A percentile compares a stretch with the other conserved stretches of the same genome.
phyloP scores from a whole-genome alignment of 2,113 vertebrate species.

The Alaudala cheleensis region DNA sequence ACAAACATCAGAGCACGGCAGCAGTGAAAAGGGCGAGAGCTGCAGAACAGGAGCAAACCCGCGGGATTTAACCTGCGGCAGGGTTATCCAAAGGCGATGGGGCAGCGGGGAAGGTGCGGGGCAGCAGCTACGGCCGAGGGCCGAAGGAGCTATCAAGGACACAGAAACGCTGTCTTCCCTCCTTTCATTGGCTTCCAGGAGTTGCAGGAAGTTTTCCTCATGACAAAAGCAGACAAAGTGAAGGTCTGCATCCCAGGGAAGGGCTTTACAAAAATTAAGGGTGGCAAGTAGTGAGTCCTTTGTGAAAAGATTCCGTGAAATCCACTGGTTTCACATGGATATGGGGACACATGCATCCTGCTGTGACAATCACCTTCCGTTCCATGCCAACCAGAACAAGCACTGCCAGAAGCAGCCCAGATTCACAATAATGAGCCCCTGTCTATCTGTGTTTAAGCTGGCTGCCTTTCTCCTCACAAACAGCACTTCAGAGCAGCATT shows the following conservation, averaged over 20 bases:
- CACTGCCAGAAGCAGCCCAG: neutral
- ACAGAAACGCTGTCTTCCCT: neutral
- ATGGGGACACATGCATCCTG: accelerated
- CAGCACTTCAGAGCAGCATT: neutral
- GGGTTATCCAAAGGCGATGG: neutral
- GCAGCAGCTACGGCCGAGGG: neutral
- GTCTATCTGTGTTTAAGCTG: neutral
- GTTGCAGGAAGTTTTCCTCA: neutral
- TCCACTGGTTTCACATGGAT: neutral
- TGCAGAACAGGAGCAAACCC: neutral
- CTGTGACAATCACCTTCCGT: neutral
- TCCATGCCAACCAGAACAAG: neutral
- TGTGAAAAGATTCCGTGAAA: neutral
- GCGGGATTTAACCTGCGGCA: accelerated
- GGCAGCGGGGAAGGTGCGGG: neutral
- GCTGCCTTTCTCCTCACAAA: neutral
- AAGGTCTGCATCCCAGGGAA: accelerated
- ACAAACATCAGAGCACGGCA: no score
- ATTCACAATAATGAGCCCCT: neutral
- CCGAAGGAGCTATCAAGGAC: neutral
- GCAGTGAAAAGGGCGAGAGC: neutral
- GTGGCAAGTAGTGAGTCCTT: neutral
- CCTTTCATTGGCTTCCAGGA: neutral
- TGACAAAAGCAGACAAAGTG: neutral
- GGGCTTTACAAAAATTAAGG: neutral